Evolutionary conservation across 2,113 vertebrate species (phyloP).

Genomic region (Gobius niger): DNA sequence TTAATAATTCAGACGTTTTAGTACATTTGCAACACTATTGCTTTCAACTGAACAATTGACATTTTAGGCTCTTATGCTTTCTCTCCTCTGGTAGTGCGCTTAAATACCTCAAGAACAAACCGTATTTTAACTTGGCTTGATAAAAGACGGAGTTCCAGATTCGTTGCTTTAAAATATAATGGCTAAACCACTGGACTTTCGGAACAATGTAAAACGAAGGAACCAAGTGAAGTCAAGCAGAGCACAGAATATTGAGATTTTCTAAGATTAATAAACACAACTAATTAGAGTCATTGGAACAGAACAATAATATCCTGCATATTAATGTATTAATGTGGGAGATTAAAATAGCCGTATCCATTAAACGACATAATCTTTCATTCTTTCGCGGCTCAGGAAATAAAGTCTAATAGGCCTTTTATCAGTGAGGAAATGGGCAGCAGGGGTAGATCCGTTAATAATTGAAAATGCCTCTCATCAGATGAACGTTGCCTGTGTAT

Average conservation of each 20-base stretch:
- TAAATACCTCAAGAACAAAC: not conserved
- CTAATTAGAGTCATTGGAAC: slow-evolving; percentile 83
- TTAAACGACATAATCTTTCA: slow-evolving; percentile 81
- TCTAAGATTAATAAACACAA: slow-evolving; percentile 84
- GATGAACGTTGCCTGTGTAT: slow-evolving; percentile 49
- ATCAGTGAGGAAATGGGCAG: slow-evolving; percentile 78
- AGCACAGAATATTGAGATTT: slow-evolving; percentile 77
- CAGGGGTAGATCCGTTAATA: slow-evolving; percentile 75
- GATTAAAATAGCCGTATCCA: slow-evolving; percentile 85
- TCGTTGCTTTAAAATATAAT: not conserved
- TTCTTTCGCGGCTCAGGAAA: slow-evolving; percentile 80
- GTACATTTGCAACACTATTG: slow-evolving; percentile 5
- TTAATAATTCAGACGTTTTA: slow-evolving; percentile 11
- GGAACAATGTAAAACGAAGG: slow-evolving; percentile 66
- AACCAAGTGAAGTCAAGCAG: slow-evolving; percentile 69
- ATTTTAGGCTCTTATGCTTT: slow-evolving; percentile 9
- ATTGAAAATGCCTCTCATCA: slow-evolving; percentile 68
- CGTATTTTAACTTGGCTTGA: not conserved
- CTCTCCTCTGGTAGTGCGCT: slow-evolving; percentile 12
- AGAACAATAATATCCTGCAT: slow-evolving; percentile 87
- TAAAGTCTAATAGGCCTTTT: slow-evolving; percentile 79
- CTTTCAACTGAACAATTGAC: not conserved
- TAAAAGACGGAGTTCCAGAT: not conserved
- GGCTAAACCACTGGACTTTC: not conserved
- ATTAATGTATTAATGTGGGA: slow-evolving; percentile 82